phyloP scores from a whole-genome alignment of 2,113 vertebrate genomes.

The Stercorarius parasiticus region DNA sequence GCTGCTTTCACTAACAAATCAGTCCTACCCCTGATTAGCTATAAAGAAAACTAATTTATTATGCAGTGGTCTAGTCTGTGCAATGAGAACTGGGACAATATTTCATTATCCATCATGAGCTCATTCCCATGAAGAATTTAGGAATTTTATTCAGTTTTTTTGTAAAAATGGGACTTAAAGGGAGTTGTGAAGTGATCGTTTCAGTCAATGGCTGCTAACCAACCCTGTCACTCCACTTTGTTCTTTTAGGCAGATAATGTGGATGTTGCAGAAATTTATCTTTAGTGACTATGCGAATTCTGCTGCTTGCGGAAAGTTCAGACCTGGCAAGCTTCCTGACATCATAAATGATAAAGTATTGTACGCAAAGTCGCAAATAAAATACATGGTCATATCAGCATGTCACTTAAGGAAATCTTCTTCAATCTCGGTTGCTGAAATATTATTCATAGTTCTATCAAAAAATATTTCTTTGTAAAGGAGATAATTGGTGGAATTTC shows the following conservation, averaged over 20 bases:
- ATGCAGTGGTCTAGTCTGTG: neutral
- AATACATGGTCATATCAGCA: neutral
- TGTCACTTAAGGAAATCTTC: neutral
- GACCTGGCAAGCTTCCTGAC: neutral
- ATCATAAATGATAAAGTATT: neutral
- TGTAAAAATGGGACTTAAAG: neutral
- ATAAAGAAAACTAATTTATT: neutral
- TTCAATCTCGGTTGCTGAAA: neutral
- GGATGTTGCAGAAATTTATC: neutral
- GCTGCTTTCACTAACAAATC: neutral
- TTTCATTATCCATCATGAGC: neutral
- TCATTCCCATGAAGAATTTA: neutral
- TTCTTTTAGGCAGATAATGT: neutral
- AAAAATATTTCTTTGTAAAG: neutral
- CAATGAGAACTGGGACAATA: neutral
- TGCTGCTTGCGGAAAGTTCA: neutral
- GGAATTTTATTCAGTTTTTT: neutral
- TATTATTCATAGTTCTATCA: neutral
- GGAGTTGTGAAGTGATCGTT: neutral
- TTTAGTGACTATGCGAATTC: neutral
- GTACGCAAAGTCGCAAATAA: neutral
- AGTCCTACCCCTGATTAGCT: neutral
- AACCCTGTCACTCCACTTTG: neutral
- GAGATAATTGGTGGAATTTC: neutral
- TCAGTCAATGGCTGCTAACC: neutral